phyloP scores from a whole-genome alignment of 2,113 vertebrate genomes.

The Callithrix jacchus region DNA sequence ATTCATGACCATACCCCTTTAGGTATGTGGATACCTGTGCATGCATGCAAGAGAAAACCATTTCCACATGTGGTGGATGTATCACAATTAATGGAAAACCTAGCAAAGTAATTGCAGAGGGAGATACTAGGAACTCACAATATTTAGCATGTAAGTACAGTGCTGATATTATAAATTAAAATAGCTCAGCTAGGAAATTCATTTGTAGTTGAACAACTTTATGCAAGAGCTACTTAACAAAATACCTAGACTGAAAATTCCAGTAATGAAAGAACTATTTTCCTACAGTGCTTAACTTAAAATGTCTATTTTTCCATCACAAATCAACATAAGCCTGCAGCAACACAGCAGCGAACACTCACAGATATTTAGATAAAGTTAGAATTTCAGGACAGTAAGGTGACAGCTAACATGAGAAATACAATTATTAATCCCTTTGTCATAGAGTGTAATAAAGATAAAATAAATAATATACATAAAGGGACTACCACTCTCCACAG shows the following conservation, averaged over 20 bases:
- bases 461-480: neutral
- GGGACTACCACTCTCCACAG: neutral
- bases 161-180: neutral
- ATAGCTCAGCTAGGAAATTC: neutral
- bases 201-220: neutral
- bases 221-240: neutral
- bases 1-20: neutral
- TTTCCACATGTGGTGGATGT: neutral
- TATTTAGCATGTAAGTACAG: neutral
- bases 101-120: neutral
- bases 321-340: neutral
- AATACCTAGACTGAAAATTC: slow-evolving; percentile 5
- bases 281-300: neutral
- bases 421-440: neutral
- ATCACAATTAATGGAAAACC: neutral
- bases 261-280: neutral
- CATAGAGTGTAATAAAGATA: neutral
- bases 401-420: neutral
- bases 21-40: neutral
- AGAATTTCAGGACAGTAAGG: neutral
- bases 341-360: neutral
- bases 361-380: neutral
- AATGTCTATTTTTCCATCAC: neutral
- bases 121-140: neutral
- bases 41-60: neutral